Conservation (phyloP, 1,140 invertebrate species). For the Psix sp. region DNA sequence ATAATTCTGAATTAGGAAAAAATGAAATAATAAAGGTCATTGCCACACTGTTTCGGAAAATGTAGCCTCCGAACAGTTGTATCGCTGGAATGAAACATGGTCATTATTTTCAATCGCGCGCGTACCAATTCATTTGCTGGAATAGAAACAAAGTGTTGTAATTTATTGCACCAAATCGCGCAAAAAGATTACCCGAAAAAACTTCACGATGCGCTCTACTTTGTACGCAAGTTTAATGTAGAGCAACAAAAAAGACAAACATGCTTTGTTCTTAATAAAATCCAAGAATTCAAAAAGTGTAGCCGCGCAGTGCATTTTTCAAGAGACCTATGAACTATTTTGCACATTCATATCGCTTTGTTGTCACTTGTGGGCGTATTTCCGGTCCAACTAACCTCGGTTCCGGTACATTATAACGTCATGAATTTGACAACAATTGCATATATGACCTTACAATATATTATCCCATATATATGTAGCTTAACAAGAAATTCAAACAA, state of each 20-base stretch:
- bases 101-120: too few species aligned
- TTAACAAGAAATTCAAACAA: too few species aligned
- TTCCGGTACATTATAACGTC: conserved; percentile 44
- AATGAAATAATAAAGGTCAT: too few species aligned
- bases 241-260: conserved; percentile 34
- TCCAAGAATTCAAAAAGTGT: conserved; percentile 40
- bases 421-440: conserved; percentile 27
- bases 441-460: conserved; percentile 8
- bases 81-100: too few species aligned
- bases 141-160: too few species aligned
- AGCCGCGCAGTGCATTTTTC: conserved; percentile 43
- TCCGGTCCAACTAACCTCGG: conserved; percentile 51
- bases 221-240: conserved; percentile 16
- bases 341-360: conserved; percentile 55
- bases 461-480: too few species aligned
- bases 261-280: conserved; percentile 43
- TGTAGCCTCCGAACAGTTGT: too few species aligned
- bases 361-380: conserved; percentile 49
- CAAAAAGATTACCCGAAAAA: conserved; percentile 27
- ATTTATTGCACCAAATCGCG: too few species aligned
- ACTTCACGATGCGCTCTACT: conserved; percentile 15
- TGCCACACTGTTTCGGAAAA: too few species aligned
- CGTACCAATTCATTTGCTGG: too few species aligned
- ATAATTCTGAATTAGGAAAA: too few species aligned
- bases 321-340: conserved; percentile 59